Evolutionary conservation across 2,113 vertebrate genomes (phyloP).

Genomic region (Sigmodon hispidus): DNA sequence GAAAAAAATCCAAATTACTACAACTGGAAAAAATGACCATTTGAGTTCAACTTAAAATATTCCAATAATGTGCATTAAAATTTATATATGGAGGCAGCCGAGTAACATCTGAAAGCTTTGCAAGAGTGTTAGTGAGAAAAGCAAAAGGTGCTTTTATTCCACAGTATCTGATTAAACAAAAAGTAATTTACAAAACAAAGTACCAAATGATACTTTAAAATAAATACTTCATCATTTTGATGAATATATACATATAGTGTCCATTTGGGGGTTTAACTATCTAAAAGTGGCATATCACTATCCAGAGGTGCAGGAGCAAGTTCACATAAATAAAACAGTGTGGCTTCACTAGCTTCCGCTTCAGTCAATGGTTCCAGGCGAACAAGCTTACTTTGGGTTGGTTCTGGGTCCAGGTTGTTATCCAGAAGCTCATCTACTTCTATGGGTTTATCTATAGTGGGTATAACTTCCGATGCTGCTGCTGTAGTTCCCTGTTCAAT

Average conservation of each 20-base stretch:
- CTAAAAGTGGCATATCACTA: slow-evolving; percentile 87
- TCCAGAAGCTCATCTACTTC: slow-evolving; percentile 90
- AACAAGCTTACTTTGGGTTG: slow-evolving; percentile 91
- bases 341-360: slow-evolving; percentile 93
- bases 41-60: slow-evolving; percentile 68
- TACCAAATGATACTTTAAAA: slow-evolving; percentile 89
- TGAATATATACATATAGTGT: slow-evolving; percentile 87
- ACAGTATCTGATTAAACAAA: slow-evolving; percentile 83
- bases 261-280: slow-evolving; percentile 80
- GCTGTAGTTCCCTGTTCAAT: slow-evolving; percentile 78
- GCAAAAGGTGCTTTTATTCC: slow-evolving; percentile 80
- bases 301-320: slow-evolving; percentile 89
- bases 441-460: slow-evolving; percentile 81
- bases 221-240: slow-evolving; percentile 92
- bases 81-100: slow-evolving; percentile 35
- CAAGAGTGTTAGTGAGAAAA: slow-evolving; percentile 73
- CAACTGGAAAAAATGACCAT: slow-evolving; percentile 64
- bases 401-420: slow-evolving; percentile 81
- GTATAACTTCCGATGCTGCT: slow-evolving; percentile 65
- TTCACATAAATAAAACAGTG: slow-evolving; percentile 96
- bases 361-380: slow-evolving; percentile 95
- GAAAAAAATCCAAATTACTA: slow-evolving; percentile 70
- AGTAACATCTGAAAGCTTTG: slow-evolving; percentile 74
- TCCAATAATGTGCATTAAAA: slow-evolving; percentile 66
- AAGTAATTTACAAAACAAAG: slow-evolving; percentile 86